Percentiles rank a stretch among this genome's conserved stretches.
These are phyloP conservation scores for Tetragnatha versicolor DNA, from an alignment of 1,140 invertebrate species.

Conservation along the genomic window DNA sequence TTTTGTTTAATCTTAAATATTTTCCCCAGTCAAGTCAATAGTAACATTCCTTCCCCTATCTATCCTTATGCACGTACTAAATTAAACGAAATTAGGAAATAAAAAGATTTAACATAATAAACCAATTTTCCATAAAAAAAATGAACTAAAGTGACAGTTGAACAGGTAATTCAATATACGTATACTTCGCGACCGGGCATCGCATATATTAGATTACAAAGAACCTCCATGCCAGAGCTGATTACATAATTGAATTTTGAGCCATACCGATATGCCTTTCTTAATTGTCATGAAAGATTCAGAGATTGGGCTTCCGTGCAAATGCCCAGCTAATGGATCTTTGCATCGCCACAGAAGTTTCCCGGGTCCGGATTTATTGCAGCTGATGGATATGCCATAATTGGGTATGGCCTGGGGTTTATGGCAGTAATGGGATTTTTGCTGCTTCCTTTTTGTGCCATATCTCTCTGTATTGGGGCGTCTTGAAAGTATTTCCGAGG, in stretches of 20 bases:
- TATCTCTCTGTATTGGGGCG: not conserved
- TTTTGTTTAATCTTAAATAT: too few relatives aligned
- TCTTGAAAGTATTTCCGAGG: not conserved
- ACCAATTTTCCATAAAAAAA: too few relatives aligned
- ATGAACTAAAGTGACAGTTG: not conserved
- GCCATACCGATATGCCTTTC: not conserved
- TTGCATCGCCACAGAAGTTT: not conserved
- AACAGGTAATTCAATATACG: not conserved
- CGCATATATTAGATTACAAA: constrained; percentile 10
- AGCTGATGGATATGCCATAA: not conserved
- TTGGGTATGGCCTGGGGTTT: constrained; percentile 33
- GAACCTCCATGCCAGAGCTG: not conserved
- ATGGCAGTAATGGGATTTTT: constrained; percentile 26
- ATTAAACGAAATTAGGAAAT: too few relatives aligned
- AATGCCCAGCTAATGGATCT: constrained; percentile 16
- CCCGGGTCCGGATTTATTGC: not conserved
- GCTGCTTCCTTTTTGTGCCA: not conserved
- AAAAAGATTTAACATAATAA: too few relatives aligned
- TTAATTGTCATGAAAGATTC: constrained; percentile 17
- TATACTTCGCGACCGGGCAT: constrained; percentile 1
- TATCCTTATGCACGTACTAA: too few relatives aligned
- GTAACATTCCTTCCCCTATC: too few relatives aligned
- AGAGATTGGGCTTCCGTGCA: not conserved
- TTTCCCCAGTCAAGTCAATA: too few relatives aligned
- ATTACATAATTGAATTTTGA: constrained; percentile 18